Percentiles rank a stretch among this genome's conserved stretches.
These are phyloP conservation scores for Darevskia nairensis DNA, from an alignment of 2,797 vertebrate species.

Conservation along the genomic window DNA sequence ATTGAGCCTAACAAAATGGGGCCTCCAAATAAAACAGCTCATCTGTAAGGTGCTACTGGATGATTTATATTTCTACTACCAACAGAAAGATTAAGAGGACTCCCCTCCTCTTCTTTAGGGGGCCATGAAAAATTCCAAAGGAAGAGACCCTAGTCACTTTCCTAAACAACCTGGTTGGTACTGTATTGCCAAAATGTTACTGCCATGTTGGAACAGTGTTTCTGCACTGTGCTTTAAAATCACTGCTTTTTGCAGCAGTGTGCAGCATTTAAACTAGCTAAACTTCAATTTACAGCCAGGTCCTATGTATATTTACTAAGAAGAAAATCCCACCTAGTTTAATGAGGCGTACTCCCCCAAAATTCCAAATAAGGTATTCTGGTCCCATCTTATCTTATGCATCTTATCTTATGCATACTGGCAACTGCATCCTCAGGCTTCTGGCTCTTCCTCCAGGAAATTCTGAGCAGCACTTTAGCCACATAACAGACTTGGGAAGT, in stretches of 20 bases:
- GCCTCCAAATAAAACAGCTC: not conserved
- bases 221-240: not conserved
- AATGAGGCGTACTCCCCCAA: not conserved
- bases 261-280: not conserved
- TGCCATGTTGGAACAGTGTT: not conserved
- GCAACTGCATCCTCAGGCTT: not conserved
- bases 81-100: not conserved
- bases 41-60: not conserved
- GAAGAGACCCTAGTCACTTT: not conserved
- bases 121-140: not conserved
- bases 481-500: not conserved
- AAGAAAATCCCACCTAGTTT: not conserved
- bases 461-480: too few species aligned
- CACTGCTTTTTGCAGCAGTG: not conserved
- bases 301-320: not conserved
- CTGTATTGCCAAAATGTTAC: not conserved
- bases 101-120: not conserved
- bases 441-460: too few species aligned
- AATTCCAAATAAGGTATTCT: not conserved
- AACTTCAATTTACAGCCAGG: not conserved
- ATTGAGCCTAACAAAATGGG: not conserved
- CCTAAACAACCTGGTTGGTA: not conserved
- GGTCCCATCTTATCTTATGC: not conserved
- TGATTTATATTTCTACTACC: not conserved
- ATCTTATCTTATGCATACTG: too few species aligned